Evolutionary conservation across 1,140 invertebrate genomes (phyloP), one percentile per base, ranked within the genome.

Genomic region (Drosophila pachea): DNA sequence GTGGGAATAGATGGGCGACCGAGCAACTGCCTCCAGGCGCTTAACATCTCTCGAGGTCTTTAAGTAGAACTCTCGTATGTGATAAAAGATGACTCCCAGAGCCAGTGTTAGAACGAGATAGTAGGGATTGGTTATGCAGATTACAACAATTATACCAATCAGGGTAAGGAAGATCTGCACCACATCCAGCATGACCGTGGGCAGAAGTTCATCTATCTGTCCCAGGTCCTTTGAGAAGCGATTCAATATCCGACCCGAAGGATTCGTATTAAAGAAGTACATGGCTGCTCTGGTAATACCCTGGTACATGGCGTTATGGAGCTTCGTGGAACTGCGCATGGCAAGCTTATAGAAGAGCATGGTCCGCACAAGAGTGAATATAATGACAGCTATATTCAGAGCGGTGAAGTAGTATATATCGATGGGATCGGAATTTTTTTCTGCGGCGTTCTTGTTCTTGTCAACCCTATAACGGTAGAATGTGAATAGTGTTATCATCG

Each of bases 41-140:
- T 97, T 97, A 5, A 97, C 92, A 75, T 96, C 95, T 69, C 97
- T 93, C 1, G 95, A 95, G 0, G 95, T 95, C 47, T 92, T 93
- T 9, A 98, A 89, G 86, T 97, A 98, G 62, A 97, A 93, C 61
- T 92, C 91, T 11, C 96, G 89, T 14, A 97, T 92, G 62, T 92
- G 92, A 59, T 94, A 92, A 77, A 97, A 96, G 0, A 96, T 64
- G 0, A 93, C 77, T 0, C 92, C 90, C 4, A 98, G 91, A 7
- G 95, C 89, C 0, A 93, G 76, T 1, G 94, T 93, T 0, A 95
- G 94, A 4, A 94, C 76, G 5, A 95, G 69, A 49, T 97, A 94
- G 90, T 93, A 94, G 0, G 93, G 92, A 76, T 96, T 94, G 0
- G 96, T 92, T 0, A 94, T 91, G n/a, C 93, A 93, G 0, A 95